These are phyloP conservation scores for Orthosia gracilis DNA, from an alignment of 2,888 invertebrate genomes.

Conservation along the genomic window DNA sequence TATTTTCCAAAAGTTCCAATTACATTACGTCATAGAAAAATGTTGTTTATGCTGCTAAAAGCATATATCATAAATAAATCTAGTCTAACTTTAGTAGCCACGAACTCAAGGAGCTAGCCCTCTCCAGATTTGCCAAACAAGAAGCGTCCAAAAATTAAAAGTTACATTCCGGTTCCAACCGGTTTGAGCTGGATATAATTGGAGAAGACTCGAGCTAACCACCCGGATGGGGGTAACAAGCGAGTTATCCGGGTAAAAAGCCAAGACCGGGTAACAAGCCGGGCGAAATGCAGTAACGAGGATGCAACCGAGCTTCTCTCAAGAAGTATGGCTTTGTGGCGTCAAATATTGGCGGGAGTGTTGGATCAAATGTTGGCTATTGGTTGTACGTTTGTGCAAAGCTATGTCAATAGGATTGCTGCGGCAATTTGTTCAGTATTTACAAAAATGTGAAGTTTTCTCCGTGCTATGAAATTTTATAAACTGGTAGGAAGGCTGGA, in stretches of 20 bases:
- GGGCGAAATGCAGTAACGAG: conserved; percentile 77
- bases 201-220: conserved; percentile 89
- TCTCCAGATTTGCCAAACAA: conserved; percentile 56
- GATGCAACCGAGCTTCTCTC: conserved; percentile 77
- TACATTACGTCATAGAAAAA: conserved; percentile 18
- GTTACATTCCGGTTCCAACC: conserved; percentile 80
- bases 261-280: conserved; percentile 78
- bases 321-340: conserved; percentile 73
- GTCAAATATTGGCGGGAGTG: conserved; percentile 54
- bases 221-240: conserved; percentile 86
- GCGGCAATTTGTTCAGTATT: not conserved
- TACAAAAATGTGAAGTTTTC: not conserved
- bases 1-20: conserved; percentile 14
- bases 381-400: conserved; percentile 21
- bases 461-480: not conserved
- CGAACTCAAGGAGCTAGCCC: conserved; percentile 37
- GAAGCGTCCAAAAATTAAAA: conserved; percentile 72
- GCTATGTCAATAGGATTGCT: conserved; percentile 4
- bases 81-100: conserved; percentile 44
- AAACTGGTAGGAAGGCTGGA: not conserved
- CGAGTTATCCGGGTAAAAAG: conserved; percentile 80
- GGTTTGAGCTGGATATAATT: conserved; percentile 88
- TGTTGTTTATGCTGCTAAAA: conserved; percentile 39
- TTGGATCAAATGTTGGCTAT: conserved; percentile 48
- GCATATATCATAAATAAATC: conserved; percentile 42